phyloP scores from a whole-genome alignment of 2,888 invertebrate species.

The Diploptera punctata region DNA sequence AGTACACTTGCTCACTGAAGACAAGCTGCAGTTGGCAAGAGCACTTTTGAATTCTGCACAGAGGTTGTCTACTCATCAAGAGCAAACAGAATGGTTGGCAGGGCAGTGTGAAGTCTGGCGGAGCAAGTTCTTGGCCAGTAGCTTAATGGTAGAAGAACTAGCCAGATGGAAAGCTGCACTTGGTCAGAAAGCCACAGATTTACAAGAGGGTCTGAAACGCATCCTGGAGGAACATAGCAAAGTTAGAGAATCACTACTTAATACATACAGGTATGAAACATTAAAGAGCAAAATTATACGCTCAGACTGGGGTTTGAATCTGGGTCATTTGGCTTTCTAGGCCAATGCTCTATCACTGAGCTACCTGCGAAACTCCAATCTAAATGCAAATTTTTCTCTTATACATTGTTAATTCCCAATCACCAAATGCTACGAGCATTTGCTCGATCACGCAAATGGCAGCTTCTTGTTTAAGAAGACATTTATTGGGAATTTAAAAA shows the following conservation, averaged over 20 bases:
- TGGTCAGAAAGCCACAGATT: conserved; percentile 70
- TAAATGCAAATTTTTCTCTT: no score
- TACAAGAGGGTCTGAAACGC: conserved; percentile 72
- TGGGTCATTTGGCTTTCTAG: no score
- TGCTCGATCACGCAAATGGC: no score
- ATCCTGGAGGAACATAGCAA: conserved; percentile 73
- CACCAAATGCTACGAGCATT: no score
- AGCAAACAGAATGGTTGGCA: conserved; percentile 91
- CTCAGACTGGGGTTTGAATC: no score
- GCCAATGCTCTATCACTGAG: no score
- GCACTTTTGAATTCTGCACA: conserved; percentile 86
- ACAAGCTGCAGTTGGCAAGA: conserved; percentile 86
- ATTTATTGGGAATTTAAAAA: no score
- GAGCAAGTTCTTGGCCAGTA: conserved; percentile 94
- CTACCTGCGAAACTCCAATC: no score
- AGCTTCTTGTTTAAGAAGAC: no score
- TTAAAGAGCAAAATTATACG: no score
- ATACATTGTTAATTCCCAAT: no score
- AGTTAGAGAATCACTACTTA: conserved; percentile 67
- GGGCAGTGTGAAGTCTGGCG: conserved; percentile 97
- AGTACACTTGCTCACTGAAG: conserved; percentile 90
- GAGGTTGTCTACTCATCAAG: conserved; percentile 86
- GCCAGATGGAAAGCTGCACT: conserved; percentile 85
- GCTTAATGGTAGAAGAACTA: conserved; percentile 91
- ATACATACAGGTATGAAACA: conserved; percentile 64